Base-by-base conservation (phyloP, 2,113 vertebrate species). In the Ifrita kowaldi region DNA sequence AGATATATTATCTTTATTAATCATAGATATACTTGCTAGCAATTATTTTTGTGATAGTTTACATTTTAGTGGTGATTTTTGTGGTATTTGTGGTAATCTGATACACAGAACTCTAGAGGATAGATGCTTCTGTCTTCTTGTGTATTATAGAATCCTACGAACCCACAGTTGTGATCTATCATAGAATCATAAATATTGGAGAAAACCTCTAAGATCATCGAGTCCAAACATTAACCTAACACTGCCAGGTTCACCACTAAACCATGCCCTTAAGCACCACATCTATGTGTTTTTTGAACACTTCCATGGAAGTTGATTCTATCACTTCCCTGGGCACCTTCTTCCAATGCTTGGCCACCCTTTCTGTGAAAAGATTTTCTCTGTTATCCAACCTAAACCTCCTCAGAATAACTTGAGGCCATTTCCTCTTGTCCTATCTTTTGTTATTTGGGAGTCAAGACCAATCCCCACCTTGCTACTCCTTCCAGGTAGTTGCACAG, bases 111-210 rank as follows among this genome's bases (percentile, higher is more conserved):
- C 55, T n/a, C n/a, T 44, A 67, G 33, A 82, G 12, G 9, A 13
- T 6, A 71, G 15, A 55, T 49, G 7, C 8, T 13, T 65, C 16
- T 2, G 1, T 28, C 10, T 65, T 55, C 23, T n/a, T 46, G 10
- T 7, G 10, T 22, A 27, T 60, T 71, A n/a, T 0, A 1, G 59
- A 81, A 59, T 20, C n/a, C 19, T 76, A 30, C 0, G 1, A 53
- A 71, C 6, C 7, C 32, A 32, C 3, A 2, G 12, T 27, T 71
- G 12, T 3, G 4, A 39, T 44, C 10, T 44, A 18, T 18, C 26
- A 23, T 8, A 23, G 22, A 44, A 42, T 21, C 32, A 57, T 11
- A 27, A 49, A 60, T 35, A 22, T 24, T 30, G n/a, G 7, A 76
- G 33, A 28, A 74, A 44, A 7, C 30, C 32, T 44, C 18, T 56